A percentile compares a stretch with the other conserved stretches of the same genome.
These are phyloP conservation scores for Euphonia xanthogaster DNA, from an alignment of 2,797 vertebrate species.

Conservation along the genomic window DNA sequence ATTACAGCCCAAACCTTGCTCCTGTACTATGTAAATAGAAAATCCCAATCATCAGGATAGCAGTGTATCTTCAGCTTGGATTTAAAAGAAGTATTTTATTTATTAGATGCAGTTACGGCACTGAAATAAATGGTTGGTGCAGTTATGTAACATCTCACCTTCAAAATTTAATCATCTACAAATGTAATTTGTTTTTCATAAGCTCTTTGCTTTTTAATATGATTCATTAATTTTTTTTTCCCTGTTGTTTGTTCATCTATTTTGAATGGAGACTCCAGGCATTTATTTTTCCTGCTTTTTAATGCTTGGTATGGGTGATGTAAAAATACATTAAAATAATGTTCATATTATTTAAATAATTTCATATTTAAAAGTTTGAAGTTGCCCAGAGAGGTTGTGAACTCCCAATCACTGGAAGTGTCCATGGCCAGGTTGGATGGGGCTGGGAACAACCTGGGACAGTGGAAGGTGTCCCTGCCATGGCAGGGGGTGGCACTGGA, in stretches of 20 bases:
- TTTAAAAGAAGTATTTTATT: not conserved
- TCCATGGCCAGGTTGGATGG: fast-evolving
- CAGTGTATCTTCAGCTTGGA: not conserved
- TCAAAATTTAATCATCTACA: conserved; percentile 54
- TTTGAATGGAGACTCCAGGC: not conserved
- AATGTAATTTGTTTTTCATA: conserved; percentile 44
- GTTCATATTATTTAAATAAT: not conserved
- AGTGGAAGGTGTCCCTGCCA: not conserved
- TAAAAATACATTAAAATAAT: not conserved
- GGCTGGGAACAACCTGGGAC: fast-evolving
- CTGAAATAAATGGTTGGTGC: conserved; percentile 36
- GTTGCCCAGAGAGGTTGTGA: not conserved
- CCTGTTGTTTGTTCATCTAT: not conserved
- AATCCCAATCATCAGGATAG: not conserved
- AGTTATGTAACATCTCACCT: conserved; percentile 17
- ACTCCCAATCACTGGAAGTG: not conserved
- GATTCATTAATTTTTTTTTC: not conserved
- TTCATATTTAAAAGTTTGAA: not conserved
- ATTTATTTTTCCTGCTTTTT: not conserved
- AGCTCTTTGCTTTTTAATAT: not conserved
- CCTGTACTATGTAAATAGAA: not conserved
- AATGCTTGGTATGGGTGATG: fast-evolving
- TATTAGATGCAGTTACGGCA: conserved; percentile 2
- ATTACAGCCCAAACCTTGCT: not conserved
- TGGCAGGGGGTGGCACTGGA: not conserved